phyloP scores from a whole-genome alignment of 1,140 invertebrate genomes.

The Polyergus mexicanus region DNA sequence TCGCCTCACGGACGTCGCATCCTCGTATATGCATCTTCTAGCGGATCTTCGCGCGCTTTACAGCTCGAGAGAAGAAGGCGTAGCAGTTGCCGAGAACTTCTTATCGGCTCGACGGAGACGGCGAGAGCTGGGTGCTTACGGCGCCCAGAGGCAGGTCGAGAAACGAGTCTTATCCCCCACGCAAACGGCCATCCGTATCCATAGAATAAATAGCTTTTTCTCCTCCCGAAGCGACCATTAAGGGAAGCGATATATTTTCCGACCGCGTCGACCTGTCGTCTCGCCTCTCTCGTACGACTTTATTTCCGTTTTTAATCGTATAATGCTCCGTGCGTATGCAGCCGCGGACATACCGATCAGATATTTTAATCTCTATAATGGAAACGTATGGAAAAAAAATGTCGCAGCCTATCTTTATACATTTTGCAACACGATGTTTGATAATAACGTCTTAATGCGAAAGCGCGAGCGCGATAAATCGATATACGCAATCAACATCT shows the following conservation, averaged over 20 bases:
- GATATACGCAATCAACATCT: neutral
- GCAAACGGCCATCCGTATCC: conserved; percentile 67
- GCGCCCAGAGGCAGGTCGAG: conserved; percentile 69
- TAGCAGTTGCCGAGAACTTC: conserved; percentile 66
- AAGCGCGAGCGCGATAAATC: neutral
- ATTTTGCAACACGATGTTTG: neutral
- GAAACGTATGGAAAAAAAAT: neutral
- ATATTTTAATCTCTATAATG: conserved; percentile 5
- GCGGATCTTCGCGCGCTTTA: conserved; percentile 33
- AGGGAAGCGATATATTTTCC: conserved; percentile 58
- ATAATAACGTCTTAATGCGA: neutral
- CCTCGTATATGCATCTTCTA: conserved; percentile 21
- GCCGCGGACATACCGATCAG: neutral
- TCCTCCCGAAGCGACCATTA: conserved; percentile 67
- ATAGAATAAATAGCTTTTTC: conserved; percentile 70
- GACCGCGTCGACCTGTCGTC: conserved; percentile 25
- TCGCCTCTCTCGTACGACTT: conserved; percentile 38
- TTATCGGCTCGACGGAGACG: conserved; percentile 72
- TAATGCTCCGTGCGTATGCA: neutral
- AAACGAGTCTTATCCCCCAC: conserved; percentile 70
- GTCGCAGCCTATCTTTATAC: neutral
- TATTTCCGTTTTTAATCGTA: conserved; percentile 50
- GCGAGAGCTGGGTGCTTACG: conserved; percentile 71
- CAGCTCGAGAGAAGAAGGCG: conserved; percentile 35
- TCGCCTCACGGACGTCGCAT: conserved; percentile 16